A percentile compares a stretch with the other conserved stretches of the same genome.
Conservation (phyloP, 2,113 vertebrate species). For the Gracilinanus agilis region DNA sequence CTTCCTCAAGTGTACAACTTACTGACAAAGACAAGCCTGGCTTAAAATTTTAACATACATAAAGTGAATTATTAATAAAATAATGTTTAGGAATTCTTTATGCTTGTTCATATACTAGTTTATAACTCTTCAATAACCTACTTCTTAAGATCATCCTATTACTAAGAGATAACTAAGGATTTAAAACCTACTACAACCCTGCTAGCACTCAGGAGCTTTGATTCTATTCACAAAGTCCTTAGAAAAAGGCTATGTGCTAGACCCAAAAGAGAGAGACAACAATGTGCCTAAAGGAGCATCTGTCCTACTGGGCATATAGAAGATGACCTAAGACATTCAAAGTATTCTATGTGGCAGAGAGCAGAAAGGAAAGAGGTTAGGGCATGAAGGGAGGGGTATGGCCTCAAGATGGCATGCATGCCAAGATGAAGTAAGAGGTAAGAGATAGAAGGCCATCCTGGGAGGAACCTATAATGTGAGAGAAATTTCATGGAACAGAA, state of each 20-base stretch:
- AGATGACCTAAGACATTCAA: too few species aligned
- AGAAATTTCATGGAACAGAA: background rate
- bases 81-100: background rate
- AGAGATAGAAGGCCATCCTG: background rate
- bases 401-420: background rate
- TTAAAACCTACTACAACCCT: too few species aligned
- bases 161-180: background rate
- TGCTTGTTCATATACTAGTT: background rate
- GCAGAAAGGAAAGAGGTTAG: background rate
- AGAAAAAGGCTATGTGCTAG: background rate
- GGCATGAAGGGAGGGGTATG: background rate
- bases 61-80: background rate
- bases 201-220: background rate
- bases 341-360: background rate
- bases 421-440: background rate
- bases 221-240: background rate
- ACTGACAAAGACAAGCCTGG: conserved; percentile 42
- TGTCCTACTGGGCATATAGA: too few species aligned
- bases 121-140: background rate
- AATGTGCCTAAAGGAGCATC: background rate
- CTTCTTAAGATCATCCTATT: background rate
- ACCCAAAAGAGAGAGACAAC: background rate
- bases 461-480: background rate
- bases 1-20: conserved; percentile 12
- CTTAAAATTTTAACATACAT: background rate